A percentile compares a stretch with the other conserved stretches of the same genome.
phyloP scores from a whole-genome alignment of 2,888 invertebrate species.

The Drosophila percnosoma region DNA sequence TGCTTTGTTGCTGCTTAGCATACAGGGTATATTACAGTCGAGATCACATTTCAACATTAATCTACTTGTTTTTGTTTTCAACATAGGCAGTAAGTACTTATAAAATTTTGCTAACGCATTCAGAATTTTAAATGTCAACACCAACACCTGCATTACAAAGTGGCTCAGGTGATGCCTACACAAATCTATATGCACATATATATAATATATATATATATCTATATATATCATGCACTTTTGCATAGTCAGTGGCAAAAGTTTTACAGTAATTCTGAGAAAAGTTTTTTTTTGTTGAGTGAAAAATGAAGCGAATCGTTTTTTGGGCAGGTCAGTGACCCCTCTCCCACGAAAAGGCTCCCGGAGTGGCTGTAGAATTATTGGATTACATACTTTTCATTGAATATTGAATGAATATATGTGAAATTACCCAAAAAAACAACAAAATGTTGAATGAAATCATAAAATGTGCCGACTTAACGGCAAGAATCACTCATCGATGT shows the following conservation, averaged over 20 bases:
- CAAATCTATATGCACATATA: slow-evolving; percentile 11
- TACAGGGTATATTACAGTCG: slow-evolving; percentile 14
- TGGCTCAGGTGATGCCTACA: slow-evolving; percentile 70
- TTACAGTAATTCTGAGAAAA: slow-evolving; percentile 65
- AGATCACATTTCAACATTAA: no score
- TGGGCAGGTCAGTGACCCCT: slow-evolving; percentile 64
- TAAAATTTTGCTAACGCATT: slow-evolving; percentile 67
- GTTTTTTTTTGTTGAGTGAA: slow-evolving; percentile 43
- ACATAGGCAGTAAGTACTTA: slow-evolving; percentile 50
- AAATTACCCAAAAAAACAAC: not conserved
- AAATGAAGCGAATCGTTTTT: slow-evolving; percentile 47
- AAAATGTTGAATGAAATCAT: slow-evolving; percentile 48
- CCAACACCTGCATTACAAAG: slow-evolving; percentile 68
- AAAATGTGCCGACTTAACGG: slow-evolving; percentile 8
- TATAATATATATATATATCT: not conserved
- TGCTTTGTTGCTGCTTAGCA: not conserved
- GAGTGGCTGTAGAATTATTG: slow-evolving; percentile 13
- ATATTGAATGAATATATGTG: slow-evolving; percentile 60
- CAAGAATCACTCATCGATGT: slow-evolving; percentile 37
- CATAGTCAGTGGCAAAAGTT: slow-evolving; percentile 31
- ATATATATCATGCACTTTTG: slow-evolving; percentile 4
- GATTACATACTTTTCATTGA: slow-evolving; percentile 5
- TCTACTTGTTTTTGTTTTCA: slow-evolving; percentile 1
- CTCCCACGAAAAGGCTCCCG: slow-evolving; percentile 45
- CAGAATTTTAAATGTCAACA: slow-evolving; percentile 77